phyloP scores from a whole-genome alignment of 2,888 invertebrate genomes.

The Altica lythri region DNA sequence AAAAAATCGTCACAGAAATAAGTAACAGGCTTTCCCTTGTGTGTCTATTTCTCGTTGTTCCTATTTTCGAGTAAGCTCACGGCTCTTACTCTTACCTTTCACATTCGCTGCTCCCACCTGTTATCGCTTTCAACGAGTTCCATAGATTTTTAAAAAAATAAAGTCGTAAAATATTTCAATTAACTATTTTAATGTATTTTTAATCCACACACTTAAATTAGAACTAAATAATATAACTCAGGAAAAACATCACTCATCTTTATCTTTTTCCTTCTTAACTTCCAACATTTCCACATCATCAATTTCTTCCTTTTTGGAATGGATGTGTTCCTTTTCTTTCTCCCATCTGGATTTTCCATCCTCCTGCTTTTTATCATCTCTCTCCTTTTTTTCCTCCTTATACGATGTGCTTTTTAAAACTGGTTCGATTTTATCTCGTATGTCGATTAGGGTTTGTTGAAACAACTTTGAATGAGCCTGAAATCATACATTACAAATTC shows the following conservation, averaged over 20 bases:
- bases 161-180: no score
- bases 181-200: constrained; percentile 1
- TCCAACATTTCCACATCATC: constrained; percentile 20
- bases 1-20: no score
- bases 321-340: constrained; percentile 40
- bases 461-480: constrained; percentile 72
- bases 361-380: constrained; percentile 49
- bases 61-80: no score
- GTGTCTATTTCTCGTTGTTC: no score
- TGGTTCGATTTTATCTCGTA: constrained; percentile 66
- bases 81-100: no score
- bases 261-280: constrained; percentile 19
- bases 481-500: constrained; percentile 31
- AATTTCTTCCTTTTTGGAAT: constrained; percentile 34
- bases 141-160: no score
- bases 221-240: no score
- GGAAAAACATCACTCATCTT: no score
- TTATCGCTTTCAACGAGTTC: no score
- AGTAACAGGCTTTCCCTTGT: no score
- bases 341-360: constrained; percentile 52
- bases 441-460: constrained; percentile 67
- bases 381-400: constrained; percentile 46
- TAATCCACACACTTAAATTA: constrained; percentile 10
- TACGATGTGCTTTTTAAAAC: constrained; percentile 55
- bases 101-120: no score